Conservation (phyloP, 2,113 vertebrate species). For the Oryzias melastigma region DNA sequence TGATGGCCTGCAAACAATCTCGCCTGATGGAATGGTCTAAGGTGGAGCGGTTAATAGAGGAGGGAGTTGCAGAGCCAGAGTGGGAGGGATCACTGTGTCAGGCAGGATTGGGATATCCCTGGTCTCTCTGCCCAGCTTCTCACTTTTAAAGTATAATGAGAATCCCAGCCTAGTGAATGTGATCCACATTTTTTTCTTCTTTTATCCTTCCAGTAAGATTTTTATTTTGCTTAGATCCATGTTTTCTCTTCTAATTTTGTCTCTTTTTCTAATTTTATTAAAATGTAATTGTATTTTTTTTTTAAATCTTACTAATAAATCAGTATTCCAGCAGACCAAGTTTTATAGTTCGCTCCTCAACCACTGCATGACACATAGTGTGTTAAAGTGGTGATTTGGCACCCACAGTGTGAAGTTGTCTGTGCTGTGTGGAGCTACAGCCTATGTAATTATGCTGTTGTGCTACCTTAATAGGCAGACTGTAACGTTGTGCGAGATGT, state of each 20-base stretch:
- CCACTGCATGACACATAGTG: background rate
- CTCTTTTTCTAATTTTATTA: slow-evolving; percentile 17
- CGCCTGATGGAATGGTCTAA: slow-evolving; percentile 31
- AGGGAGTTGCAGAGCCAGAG: slow-evolving; percentile 32
- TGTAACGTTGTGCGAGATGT: slow-evolving; percentile 22
- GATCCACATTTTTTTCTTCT: slow-evolving; percentile 13
- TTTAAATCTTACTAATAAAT: slow-evolving; percentile 4
- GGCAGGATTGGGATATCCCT: slow-evolving; percentile 62
- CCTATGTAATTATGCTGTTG: slow-evolving; percentile 11
- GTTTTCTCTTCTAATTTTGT: slow-evolving; percentile 14
- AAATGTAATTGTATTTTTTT: background rate
- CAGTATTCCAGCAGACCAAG: slow-evolving; percentile 8
- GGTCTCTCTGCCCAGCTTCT: slow-evolving; percentile 31
- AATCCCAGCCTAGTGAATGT: slow-evolving; percentile 44
- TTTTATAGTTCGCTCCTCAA: slow-evolving; percentile 5
- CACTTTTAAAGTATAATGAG: slow-evolving; percentile 49
- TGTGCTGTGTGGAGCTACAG: background rate
- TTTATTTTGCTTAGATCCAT: slow-evolving; percentile 1
- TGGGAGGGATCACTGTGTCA: slow-evolving; percentile 55
- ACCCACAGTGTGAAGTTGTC: background rate
- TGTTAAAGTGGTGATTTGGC: slow-evolving; percentile 14
- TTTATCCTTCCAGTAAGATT: slow-evolving; percentile 3
- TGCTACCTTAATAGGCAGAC: slow-evolving; percentile 15
- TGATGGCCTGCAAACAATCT: slow-evolving; percentile 10
- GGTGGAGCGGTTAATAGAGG: slow-evolving; percentile 39